Base-by-base conservation (phyloP, 2,888 invertebrate species). In the Andrena minutula region DNA sequence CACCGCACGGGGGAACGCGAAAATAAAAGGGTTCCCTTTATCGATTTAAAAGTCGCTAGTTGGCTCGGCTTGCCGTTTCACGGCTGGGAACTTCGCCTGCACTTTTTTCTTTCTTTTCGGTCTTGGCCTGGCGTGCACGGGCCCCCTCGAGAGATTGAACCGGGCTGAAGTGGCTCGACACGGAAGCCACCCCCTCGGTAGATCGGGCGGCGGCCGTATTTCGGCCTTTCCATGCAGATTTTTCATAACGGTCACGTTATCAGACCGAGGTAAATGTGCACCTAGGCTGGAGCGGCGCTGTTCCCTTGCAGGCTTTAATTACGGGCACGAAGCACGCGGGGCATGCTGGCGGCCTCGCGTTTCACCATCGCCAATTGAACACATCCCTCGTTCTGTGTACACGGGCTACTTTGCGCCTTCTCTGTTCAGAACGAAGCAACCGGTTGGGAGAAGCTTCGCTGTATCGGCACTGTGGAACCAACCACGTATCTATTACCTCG, bases 301-400 rank as follows among this genome's bases (percentile, higher is more conserved):
- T 56, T 70, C 63, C 84, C 73, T 80, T 79, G 75, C 83, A 76
- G 82, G 82, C 85, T 88, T 88, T 90, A 90, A 90, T 90, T 90
- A 90, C 86, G 82, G 82, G 77, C 90, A 89, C 86, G 89, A 88
- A 89, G 87, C 88, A 86, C 84, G 82, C 82, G 84, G 82, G 76
- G 83, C 89, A 86, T 81, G 89, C 87, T 82, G 84, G 23, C 49
- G 30, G 76, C 74, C 83, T 81, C 73, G 32, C 72, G 69, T 82
- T 85, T 74, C 72, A 47, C 66, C 58, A 68, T 32, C 47, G 30
- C 56, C 58, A 66, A 75, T 71, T 72, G 51, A 16, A 61, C 64
- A 63, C 82, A 70, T 84, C 77, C 60, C 41, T 58, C n/a, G 7
- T 73, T 56, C 23, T 26, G 10, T 28, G n/a, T 20, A n/a, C 47